Base-by-base conservation (phyloP, 1,140 invertebrate species). In the Orius laevigatus region DNA sequence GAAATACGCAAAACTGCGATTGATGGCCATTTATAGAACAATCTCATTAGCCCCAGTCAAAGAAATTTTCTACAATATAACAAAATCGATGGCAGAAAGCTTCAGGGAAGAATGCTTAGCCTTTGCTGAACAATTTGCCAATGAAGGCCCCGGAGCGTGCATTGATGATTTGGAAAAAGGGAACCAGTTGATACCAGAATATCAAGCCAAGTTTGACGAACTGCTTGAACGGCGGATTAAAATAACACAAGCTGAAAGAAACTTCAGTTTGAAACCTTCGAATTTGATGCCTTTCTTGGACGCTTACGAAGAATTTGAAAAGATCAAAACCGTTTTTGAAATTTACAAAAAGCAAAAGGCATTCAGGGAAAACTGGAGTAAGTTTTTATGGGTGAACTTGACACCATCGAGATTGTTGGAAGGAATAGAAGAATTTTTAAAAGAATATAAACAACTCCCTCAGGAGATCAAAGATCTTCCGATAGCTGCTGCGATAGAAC, bases 371-470 rank as follows among this genome's bases (percentile, higher is more conserved):
- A 56, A 69, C 2, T 93, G 88, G 89, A 75, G 84, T 4, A 79
- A 83, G 60, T 89, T 81, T 1, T 62, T 91, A 4, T 93, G 90
- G 89, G 74, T 71, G 2, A 78, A 93, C 63, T 68, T 93, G 9
- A 82, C 91, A 64, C 78, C 89, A 1, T 77, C 84, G 56, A 70
- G 78, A 3, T 63, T 93, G 3, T 74, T 84, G 14, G 84, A 91
- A 51, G 88, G 86, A 11, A 90, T 92, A 58, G 87, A 93, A 49
- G 70, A 70, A 38, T 91, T 80, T 63, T 64, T 92, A 19, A 84
- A 81, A 57, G 77, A 82, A 53, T 85, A 84, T 55, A 70, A 76
- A 57, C 77, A 68, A 53, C 55, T 84, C 31, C 68, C 78, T 2
- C 68, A 68, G 55, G 61, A 65, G 2, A 62, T 74, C 0, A 74